Conservation (phyloP, 1,140 invertebrate genomes). For the Neomicropteryx cornuta region DNA sequence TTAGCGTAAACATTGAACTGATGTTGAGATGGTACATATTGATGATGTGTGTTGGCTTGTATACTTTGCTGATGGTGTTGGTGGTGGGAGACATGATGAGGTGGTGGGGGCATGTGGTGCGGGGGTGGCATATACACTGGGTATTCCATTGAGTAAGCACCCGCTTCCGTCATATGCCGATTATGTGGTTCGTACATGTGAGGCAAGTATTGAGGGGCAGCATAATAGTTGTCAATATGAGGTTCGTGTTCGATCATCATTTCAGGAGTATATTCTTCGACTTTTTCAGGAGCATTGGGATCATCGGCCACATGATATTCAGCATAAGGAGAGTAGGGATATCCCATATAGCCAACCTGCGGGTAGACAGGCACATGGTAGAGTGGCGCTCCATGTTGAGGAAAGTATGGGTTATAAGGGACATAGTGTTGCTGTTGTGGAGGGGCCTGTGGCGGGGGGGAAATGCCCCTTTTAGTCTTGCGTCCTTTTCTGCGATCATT, state of each 20-base stretch:
- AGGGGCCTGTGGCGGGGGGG: slow-evolving; percentile 20
- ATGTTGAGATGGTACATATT: slow-evolving; percentile 19
- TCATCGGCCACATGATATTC: slow-evolving; percentile 35
- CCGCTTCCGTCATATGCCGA: too few species aligned
- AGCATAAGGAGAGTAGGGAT: slow-evolving; percentile 33
- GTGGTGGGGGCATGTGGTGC: slow-evolving; percentile 24
- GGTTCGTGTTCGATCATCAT: slow-evolving; percentile 39
- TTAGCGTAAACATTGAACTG: slow-evolving; percentile 40
- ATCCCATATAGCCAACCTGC: slow-evolving; percentile 29
- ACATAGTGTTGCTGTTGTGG: slow-evolving; percentile 30
- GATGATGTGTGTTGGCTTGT: slow-evolving; percentile 8
- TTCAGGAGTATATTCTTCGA: slow-evolving; percentile 34
- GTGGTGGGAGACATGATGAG: slow-evolving; percentile 22
- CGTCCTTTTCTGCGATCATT: slow-evolving; percentile 23
- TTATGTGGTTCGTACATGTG: slow-evolving; percentile 26
- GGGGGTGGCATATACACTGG: slow-evolving; percentile 31
- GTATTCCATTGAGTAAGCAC: slow-evolving; percentile 27
- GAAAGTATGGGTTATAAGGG: slow-evolving; percentile 32
- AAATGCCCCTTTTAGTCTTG: slow-evolving; percentile 26
- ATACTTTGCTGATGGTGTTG: slow-evolving; percentile 20
- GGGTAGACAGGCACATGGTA: slow-evolving; percentile 37
- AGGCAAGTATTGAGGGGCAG: slow-evolving; percentile 26
- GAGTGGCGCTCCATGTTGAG: slow-evolving; percentile 34
- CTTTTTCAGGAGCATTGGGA: slow-evolving; percentile 29
- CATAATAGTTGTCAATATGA: slow-evolving; percentile 32